Base-by-base conservation (phyloP, 2,113 vertebrate genomes). In the Felis chaus region DNA sequence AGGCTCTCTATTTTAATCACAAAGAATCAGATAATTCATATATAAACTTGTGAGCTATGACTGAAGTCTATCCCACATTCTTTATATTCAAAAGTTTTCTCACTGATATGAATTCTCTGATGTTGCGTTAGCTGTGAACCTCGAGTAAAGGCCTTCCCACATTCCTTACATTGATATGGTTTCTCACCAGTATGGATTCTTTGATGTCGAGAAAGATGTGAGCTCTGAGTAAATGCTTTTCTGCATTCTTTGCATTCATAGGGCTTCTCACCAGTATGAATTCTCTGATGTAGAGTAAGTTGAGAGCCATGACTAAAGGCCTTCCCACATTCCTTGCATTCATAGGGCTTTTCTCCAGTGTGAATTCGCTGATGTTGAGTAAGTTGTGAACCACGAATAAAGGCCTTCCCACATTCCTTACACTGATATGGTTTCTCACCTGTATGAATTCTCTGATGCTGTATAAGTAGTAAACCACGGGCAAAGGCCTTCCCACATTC, bases 401-500 rank as follows among this genome's bases (percentile, higher is more conserved):
- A 98, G n/a, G 98, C 97, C 79, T 98, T 98, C 53, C 98, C 98
- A 83, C 98, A 98, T n/a, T 98, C 97, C 29, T 95, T 94, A 79
- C 98, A 98, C 3, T 97, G 92, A 80, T 98, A 98, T 0, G 98
- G 98, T 89, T 98, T 98, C 84, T 98, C 98, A 36, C 98, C 98
- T 7, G 98, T 98, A 73, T 99, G 98, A 71, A 98, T 98, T 83
- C 98, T 98, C 94, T 98, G 98, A 80, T 99, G 98, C 12, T 98
- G 98, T 79, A 98, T 98, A 82, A 99, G 98, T 14, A 98, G 94
- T 55, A 98, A 98, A 10, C 98, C 97, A 71, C 98, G 98, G 3
- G 98, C 97, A 98, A 99, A 99, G 29, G 97, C 98, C 45, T 98
- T 98, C 7, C 98, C 98, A 80, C 98, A 99, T 10, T 98, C 96